Conservation (phyloP, 37 sponge, comb jelly and placozoan species). For the Axinella damicornis region DNA sequence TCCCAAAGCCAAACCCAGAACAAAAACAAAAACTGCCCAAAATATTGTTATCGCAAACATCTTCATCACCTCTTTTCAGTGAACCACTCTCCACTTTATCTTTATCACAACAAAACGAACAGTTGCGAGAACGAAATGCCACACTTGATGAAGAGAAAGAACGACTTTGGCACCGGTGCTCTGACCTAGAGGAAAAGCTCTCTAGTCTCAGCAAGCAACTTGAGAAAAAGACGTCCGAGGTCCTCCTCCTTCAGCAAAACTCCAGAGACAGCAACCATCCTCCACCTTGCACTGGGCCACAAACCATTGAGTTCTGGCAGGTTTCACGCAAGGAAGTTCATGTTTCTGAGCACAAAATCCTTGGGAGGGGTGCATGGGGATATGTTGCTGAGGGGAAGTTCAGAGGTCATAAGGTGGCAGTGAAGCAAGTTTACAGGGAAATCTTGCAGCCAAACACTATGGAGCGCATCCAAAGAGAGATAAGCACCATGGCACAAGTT, state of each 20-base stretch:
- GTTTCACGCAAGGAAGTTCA: neutral
- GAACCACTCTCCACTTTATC: too few relatives aligned
- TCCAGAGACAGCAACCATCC: neutral
- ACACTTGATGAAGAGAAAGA: too few relatives aligned
- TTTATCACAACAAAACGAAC: too few relatives aligned
- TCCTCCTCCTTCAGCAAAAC: neutral
- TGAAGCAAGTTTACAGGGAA: slow-evolving; percentile 55
- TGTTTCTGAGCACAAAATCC: neutral
- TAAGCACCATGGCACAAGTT: slow-evolving; percentile 39
- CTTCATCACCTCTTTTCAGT: too few relatives aligned
- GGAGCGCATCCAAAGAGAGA: slow-evolving; percentile 53
- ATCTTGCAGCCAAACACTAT: slow-evolving; percentile 19
- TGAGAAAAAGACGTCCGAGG: too few relatives aligned
- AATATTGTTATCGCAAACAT: too few relatives aligned
- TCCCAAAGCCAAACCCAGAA: too few relatives aligned
- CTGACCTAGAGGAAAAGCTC: too few relatives aligned
- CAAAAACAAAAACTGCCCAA: too few relatives aligned
- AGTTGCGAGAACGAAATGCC: too few relatives aligned
- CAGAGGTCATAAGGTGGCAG: slow-evolving; percentile 67
- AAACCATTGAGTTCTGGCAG: neutral
- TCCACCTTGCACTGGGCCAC: neutral
- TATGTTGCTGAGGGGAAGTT: slow-evolving; percentile 53
- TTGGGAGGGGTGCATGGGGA: slow-evolving; percentile 68
- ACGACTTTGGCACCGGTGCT: too few relatives aligned
- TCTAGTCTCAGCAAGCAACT: too few relatives aligned